Evolutionary conservation across 1,140 invertebrate species (phyloP), one percentile per base, ranked within the genome.

Genomic region (Liolophura sinensis): DNA sequence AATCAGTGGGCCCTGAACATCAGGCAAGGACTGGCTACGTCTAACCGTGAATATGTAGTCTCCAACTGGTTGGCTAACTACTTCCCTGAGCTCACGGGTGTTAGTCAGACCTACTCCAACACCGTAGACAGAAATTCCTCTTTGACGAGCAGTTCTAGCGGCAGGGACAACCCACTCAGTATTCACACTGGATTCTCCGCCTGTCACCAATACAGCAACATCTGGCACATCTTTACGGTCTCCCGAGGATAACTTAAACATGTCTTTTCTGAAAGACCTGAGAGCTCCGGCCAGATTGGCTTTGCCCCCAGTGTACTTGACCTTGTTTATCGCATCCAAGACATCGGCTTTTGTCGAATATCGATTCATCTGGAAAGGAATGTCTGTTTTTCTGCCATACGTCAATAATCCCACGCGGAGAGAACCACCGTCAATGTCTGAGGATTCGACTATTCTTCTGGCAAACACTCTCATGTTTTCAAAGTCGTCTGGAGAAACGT

Each of bases 151-250:
- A 18, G 14, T 15, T 58, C 66, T 60, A 25, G 77, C 77, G 64
- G 77, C 73, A 0, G 70, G 67, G 15, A 75, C 65, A 16, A 72
- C 75, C 49, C 63, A 66, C 59, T 62, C 52, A 14, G 73, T 60
- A 63, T 75, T 73, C 20, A 77, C 69, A 65, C 77, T 73, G 12
- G 77, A 78, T 15, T 70, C 62, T 48, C 76, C 74, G 48, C 72
- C 74, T 20, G 74, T 76, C 14, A 79, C 54, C 20, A 79, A 48
- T 16, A 79, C 71, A 50, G 62, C 56, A 40, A 77, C 65, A 60
- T 78, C 70, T 46, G 64, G 46, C 7, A 57, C 72, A 4, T 63
- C 66, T 1, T 48, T 9, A 40, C 70, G 52, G 40, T 68, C 70
- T 3, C 70, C 70, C 40, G 68, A 62, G 31, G 46, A 25, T 16